phyloP scores from a whole-genome alignment of 2,797 vertebrate genomes.

The Aselliscus stoliczkanus region DNA sequence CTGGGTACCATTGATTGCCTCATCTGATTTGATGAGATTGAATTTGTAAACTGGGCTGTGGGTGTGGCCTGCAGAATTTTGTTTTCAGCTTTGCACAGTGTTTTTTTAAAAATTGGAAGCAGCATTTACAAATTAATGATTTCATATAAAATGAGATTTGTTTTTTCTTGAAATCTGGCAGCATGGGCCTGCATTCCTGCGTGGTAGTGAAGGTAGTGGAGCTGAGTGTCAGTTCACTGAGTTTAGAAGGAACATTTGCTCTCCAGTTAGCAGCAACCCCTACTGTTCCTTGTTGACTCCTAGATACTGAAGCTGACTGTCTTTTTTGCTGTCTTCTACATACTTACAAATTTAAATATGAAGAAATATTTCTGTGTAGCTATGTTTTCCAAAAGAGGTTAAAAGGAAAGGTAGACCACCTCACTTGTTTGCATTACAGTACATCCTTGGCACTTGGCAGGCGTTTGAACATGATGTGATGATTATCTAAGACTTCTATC shows the following conservation, averaged over 20 bases:
- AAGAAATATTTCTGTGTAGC: neutral
- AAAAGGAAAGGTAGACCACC: neutral
- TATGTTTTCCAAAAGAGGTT: neutral
- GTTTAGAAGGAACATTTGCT: neutral
- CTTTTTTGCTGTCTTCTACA: neutral
- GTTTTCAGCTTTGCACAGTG: neutral
- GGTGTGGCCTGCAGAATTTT: neutral
- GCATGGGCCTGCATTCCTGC: rapidly evolving
- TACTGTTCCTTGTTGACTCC: neutral
- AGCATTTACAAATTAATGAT: neutral
- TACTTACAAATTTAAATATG: neutral
- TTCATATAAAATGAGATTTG: neutral
- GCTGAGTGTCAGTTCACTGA: neutral
- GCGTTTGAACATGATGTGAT: neutral
- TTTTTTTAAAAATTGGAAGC: neutral
- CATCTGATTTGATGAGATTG: neutral
- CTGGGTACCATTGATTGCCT: neutral
- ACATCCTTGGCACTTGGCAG: neutral
- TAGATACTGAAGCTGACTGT: neutral
- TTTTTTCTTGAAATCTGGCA: neutral
- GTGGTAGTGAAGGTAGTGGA: neutral
- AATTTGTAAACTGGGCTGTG: neutral
- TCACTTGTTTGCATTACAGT: neutral
- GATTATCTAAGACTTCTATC: neutral
- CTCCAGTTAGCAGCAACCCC: neutral